Conservation (phyloP, 2,797 vertebrate species). For the Sebastes kiyomatsui region DNA sequence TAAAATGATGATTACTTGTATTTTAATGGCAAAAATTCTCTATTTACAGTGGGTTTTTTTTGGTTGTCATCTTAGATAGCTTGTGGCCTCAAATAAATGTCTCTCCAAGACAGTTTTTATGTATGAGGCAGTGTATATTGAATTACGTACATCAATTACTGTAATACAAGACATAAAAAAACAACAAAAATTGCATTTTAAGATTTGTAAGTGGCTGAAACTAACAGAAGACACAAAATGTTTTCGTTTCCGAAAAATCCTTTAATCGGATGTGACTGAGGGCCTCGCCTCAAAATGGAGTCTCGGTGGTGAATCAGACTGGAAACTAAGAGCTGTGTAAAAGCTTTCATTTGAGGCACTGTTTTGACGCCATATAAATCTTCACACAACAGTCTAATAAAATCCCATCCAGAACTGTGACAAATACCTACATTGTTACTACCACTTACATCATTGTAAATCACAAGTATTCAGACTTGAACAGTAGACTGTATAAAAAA, state of each 20-base stretch:
- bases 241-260: background rate
- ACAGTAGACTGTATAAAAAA: background rate
- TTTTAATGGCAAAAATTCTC: background rate
- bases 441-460: background rate
- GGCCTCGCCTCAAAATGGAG: constrained; percentile 62
- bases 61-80: background rate
- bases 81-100: background rate
- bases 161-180: too few relatives aligned
- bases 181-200: background rate
- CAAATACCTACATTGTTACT: background rate
- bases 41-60: background rate
- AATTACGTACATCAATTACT: background rate
- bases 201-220: background rate
- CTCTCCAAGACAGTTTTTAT: background rate
- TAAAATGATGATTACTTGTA: rapidly evolving
- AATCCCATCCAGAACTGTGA: background rate
- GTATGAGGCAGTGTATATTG: background rate
- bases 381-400: background rate
- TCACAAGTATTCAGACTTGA: background rate
- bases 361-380: background rate
- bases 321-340: background rate
- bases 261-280: background rate
- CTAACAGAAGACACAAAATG: background rate
- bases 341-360: background rate
- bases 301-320: background rate